A percentile compares a stretch with the other conserved stretches of the same genome.
phyloP scores from a whole-genome alignment of 2,113 vertebrate species.

The Lophius piscatorius region DNA sequence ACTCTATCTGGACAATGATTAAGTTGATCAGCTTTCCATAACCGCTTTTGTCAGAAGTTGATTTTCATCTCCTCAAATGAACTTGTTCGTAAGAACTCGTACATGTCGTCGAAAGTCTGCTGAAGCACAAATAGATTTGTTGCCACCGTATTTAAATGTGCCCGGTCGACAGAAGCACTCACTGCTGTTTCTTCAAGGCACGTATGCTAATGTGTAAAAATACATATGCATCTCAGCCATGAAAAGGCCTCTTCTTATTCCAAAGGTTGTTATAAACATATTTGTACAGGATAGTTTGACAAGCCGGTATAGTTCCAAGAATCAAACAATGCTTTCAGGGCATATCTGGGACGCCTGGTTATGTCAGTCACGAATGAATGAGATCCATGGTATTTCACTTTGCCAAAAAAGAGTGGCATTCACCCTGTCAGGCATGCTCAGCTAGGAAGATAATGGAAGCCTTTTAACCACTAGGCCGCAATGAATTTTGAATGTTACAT shows the following conservation, averaged over 20 bases:
- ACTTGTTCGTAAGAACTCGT: too few species aligned
- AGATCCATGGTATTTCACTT: constrained; percentile 46
- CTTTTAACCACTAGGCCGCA: constrained; percentile 23
- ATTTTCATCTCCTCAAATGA: too few species aligned
- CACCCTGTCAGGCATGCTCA: constrained; percentile 34
- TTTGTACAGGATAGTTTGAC: constrained; percentile 62
- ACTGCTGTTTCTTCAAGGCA: constrained; percentile 75
- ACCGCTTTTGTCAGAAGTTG: too few species aligned
- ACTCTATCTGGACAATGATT: too few species aligned
- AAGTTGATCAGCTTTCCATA: too few species aligned
- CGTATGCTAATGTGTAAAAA: constrained; percentile 77
- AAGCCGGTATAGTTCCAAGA: constrained; percentile 56
- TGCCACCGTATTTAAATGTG: constrained; percentile 40
- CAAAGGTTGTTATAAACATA: constrained; percentile 72
- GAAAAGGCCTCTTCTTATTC: constrained; percentile 77
- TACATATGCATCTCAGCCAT: constrained; percentile 72
- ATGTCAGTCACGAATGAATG: constrained; percentile 35
- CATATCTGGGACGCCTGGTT: constrained; percentile 49
- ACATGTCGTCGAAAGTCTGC: constrained; percentile 13
- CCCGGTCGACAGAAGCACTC: constrained; percentile 62
- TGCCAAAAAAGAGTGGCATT: constrained; percentile 43
- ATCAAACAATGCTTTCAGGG: constrained; percentile 57
- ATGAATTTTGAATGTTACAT: constrained; percentile 23
- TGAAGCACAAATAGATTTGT: constrained; percentile 48
- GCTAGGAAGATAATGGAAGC: constrained; percentile 33